These are phyloP conservation scores for Crotophaga sulcirostris DNA, from an alignment of 2,113 vertebrate species.

Conservation along the genomic window DNA sequence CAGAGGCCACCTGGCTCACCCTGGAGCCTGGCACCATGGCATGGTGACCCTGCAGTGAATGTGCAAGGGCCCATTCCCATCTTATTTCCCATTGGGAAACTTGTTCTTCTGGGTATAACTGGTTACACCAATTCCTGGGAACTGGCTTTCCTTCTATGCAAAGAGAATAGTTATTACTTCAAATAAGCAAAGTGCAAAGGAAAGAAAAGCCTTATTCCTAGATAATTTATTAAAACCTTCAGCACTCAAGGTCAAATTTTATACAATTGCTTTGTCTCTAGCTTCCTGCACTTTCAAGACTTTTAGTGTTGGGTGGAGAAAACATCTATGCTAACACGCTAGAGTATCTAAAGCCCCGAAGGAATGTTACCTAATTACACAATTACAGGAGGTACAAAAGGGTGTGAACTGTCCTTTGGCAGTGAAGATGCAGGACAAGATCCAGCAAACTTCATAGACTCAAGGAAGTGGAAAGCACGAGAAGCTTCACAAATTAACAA, in stretches of 20 bases:
- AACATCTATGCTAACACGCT: conserved; percentile 39
- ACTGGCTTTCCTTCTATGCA: conserved; percentile 52
- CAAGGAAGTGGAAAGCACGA: conserved; percentile 60
- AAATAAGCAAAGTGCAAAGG: conserved; percentile 27
- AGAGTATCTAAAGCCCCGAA: conserved; percentile 49
- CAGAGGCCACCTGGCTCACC: rapidly evolving
- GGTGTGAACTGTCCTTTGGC: conserved; percentile 65
- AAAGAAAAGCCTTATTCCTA: conserved; percentile 50
- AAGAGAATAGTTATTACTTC: conserved; percentile 34
- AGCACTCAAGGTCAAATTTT: conserved; percentile 42
- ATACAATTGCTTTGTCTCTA: conserved; percentile 37
- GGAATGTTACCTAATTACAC: conserved; percentile 58
- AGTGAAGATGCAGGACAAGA: conserved; percentile 52
- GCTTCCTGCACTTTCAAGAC: conserved; percentile 49
- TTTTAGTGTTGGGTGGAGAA: conserved; percentile 12
- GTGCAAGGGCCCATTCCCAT: neutral
- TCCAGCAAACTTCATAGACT: conserved; percentile 59
- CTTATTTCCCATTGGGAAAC: conserved; percentile 15
- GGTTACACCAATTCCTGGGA: conserved; percentile 30
- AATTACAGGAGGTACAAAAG: conserved; percentile 46
- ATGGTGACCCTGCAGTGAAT: neutral
- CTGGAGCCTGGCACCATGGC: rapidly evolving
- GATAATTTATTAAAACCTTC: conserved; percentile 49
- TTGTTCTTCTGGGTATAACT: neutral
- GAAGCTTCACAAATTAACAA: conserved; percentile 40